Base-by-base conservation (phyloP, 2,797 vertebrate genomes). In the Anabas testudineus region DNA sequence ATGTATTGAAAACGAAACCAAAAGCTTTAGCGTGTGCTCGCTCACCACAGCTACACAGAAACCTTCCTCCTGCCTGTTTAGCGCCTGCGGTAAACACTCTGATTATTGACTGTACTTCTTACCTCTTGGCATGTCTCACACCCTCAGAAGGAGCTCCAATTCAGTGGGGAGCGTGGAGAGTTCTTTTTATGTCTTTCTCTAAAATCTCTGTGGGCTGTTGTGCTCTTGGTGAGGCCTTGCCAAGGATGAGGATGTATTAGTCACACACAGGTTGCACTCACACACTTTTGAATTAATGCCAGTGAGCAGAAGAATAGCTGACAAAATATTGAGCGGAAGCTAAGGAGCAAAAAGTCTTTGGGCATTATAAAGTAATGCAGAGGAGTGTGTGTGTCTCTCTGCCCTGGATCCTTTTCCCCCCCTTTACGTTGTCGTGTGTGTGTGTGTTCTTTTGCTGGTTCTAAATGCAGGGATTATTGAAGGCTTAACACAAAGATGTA, bases 251-350 rank as follows among this genome's bases (percentile, higher is more conserved):
- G 67, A 75, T 79, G 76, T 62, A 77, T 86, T 78, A 86, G 80
- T 85, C 76, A 75, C 77, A 83, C 78, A 82, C 76, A 80, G 74
- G 67, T 74, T 85, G 72, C 70, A 67, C 60, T 76, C 66, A 41
- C 60, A 64, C 45, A 67, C 42, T 58, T 57, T 36, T 78, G 73
- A 80, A 74, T 70, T 26, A 58, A 72, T 37, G 78, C 65, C 78
- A 62, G 28, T 18, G 42, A 80, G 75, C 26, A 9, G 76, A 69
- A 72, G 36, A 81, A 79, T 54, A 75, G 63, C 45, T 64, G 32
- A 32, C 10, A 16, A 63, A 57, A 49, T 51, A 67, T 19, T n/a
- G 70, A 71, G 71, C 45, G 70, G 51, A 74, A 72, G 52, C 24
- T 49, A 41, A 74, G 46, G 8, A 47, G 45, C 41, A 39, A 37